Conservation (phyloP, 2,888 invertebrate species). For the Seira sanloemensis region DNA sequence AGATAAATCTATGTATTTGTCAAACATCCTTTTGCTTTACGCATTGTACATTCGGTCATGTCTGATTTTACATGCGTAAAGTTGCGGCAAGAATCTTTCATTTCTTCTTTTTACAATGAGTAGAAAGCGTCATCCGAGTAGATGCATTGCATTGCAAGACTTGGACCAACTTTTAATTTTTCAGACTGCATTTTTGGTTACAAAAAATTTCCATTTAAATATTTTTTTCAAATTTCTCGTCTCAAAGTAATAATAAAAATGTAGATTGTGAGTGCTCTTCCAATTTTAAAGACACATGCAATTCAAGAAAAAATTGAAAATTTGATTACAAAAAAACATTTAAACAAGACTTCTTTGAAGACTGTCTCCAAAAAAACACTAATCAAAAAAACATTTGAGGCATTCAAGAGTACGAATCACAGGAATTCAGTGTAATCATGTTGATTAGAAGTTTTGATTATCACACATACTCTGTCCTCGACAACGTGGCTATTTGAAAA, state of each 20-base stretch:
- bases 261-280: no score
- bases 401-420: neutral
- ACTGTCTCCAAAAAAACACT: slow-evolving; percentile 33
- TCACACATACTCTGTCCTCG: neutral
- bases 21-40: no score
- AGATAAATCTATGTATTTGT: no score
- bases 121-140: no score
- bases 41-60: no score
- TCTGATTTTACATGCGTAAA: no score
- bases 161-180: neutral
- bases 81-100: no score
- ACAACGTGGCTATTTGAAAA: slow-evolving; percentile 35
- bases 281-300: no score
- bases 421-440: neutral
- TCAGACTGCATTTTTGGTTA: neutral
- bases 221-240: neutral
- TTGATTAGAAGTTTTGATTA: neutral
- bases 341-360: slow-evolving; percentile 48
- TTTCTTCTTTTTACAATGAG: no score
- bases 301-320: neutral
- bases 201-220: neutral
- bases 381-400: neutral
- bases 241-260: no score
- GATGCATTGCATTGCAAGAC: no score
- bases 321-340: neutral